Evolutionary conservation across 1,140 invertebrate genomes (phyloP).

Genomic region (Hycleus cichorii): DNA sequence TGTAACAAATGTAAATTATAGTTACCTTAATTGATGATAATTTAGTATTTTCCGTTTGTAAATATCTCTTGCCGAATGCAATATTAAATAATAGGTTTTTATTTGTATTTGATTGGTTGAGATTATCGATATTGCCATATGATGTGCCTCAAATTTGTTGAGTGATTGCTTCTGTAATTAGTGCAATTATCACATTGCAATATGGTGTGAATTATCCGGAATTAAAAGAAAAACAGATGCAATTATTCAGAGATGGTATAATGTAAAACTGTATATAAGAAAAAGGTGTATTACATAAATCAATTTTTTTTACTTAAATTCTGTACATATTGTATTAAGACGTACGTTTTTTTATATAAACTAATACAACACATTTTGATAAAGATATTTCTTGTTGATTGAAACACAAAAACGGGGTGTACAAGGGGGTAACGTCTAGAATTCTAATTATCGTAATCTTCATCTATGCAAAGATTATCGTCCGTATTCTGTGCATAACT

Average conservation of each 20-base stretch:
- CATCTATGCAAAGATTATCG: slow-evolving; percentile 40
- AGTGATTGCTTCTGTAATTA: too few species aligned
- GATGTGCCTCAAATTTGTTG: too few species aligned
- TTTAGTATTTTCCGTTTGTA: slow-evolving; percentile 2
- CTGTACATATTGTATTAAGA: slow-evolving; percentile 18
- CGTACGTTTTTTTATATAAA: slow-evolving; percentile 16
- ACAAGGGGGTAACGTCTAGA: background rate
- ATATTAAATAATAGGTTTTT: slow-evolving; percentile 3
- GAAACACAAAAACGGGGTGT: too few species aligned
- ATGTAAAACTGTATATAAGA: too few species aligned
- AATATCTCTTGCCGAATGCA: background rate
- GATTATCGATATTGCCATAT: too few species aligned
- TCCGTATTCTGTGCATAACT: slow-evolving; percentile 21
- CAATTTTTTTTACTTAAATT: background rate
- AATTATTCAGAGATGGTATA: too few species aligned
- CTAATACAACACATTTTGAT: slow-evolving; percentile 17
- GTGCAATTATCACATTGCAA: too few species aligned
- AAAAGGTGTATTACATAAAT: too few species aligned
- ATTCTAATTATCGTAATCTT: slow-evolving; percentile 39
- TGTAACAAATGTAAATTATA: slow-evolving; percentile 19
- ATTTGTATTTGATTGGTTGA: too few species aligned
- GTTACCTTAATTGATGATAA: slow-evolving; percentile 15
- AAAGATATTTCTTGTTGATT: slow-evolving; percentile 1
- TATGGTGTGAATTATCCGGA: too few species aligned
- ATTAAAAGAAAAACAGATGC: too few species aligned